phyloP scores from a whole-genome alignment of 2,888 invertebrate species.

The Diploptera punctata region DNA sequence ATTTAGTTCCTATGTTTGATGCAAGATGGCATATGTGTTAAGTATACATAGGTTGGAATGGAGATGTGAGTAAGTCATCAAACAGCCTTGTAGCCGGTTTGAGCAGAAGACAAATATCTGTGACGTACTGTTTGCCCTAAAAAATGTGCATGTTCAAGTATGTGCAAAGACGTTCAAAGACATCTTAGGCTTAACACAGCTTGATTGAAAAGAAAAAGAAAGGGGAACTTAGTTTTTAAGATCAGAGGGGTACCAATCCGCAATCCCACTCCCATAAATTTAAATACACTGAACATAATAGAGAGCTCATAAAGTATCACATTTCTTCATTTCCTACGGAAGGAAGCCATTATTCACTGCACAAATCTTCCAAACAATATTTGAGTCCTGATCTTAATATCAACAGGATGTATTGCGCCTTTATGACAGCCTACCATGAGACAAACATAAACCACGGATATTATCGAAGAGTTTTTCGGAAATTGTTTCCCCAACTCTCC shows the following conservation, averaged over 20 bases:
- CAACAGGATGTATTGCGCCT: no score
- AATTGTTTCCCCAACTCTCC: background rate
- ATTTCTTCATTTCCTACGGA: background rate
- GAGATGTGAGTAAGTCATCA: conserved; percentile 6
- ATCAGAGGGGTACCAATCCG: background rate
- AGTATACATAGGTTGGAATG: background rate
- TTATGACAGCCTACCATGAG: background rate
- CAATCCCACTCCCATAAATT: background rate
- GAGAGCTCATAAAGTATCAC: background rate
- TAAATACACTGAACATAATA: background rate
- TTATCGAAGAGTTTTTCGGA: background rate
- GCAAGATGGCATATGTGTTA: no score
- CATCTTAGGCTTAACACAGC: background rate
- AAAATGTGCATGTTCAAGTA: background rate
- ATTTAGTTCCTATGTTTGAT: no score
- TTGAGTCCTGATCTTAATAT: conserved; percentile 2
- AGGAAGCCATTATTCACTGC: background rate
- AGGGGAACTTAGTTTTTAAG: background rate
- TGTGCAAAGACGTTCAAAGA: background rate
- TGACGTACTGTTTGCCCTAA: background rate
- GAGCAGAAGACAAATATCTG: no score
- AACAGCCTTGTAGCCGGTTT: no score
- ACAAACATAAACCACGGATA: background rate
- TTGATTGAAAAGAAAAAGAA: background rate
- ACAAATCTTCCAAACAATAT: background rate